phyloP scores from a whole-genome alignment of 2,113 vertebrate genomes.

The Vimba vimba region DNA sequence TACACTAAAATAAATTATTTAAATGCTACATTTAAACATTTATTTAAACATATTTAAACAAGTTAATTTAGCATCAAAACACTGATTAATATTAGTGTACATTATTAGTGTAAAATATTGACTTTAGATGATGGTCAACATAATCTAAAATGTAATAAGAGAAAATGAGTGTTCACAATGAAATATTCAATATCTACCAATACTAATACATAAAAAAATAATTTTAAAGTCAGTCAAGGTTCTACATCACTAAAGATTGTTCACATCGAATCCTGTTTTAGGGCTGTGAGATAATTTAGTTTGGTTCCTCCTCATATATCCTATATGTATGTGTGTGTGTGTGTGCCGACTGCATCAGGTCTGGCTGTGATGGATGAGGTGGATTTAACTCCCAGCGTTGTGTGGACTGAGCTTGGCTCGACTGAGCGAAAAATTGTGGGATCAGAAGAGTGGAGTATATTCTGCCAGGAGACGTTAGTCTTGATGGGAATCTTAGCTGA shows the following conservation, averaged over 20 bases:
- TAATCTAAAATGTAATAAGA: neutral
- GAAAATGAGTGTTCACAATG: neutral
- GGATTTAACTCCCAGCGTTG: conserved; percentile 54
- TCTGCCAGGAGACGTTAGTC: conserved; percentile 24
- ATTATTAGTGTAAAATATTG: too few relatives aligned
- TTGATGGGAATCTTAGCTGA: conserved; percentile 45
- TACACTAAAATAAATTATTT: neutral
- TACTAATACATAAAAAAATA: neutral
- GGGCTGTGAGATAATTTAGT: conserved; percentile 30
- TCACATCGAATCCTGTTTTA: neutral
- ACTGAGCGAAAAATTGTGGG: conserved; percentile 42
- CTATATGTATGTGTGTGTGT: conserved; percentile 62
- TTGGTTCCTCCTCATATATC: conserved; percentile 59
- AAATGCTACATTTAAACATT: too few relatives aligned
- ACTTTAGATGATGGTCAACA: neutral
- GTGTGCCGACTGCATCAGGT: conserved; percentile 49
- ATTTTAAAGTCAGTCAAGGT: neutral
- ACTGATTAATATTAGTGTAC: too few relatives aligned
- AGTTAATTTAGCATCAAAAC: too few relatives aligned
- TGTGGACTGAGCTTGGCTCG: conserved; percentile 60
- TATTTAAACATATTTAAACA: too few relatives aligned
- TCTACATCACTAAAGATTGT: neutral
- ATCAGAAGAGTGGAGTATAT: conserved; percentile 39
- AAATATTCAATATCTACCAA: neutral
- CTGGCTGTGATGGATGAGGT: conserved; percentile 68